phyloP scores from a whole-genome alignment of 2,113 vertebrate species.

The Cichladusa arquata region DNA sequence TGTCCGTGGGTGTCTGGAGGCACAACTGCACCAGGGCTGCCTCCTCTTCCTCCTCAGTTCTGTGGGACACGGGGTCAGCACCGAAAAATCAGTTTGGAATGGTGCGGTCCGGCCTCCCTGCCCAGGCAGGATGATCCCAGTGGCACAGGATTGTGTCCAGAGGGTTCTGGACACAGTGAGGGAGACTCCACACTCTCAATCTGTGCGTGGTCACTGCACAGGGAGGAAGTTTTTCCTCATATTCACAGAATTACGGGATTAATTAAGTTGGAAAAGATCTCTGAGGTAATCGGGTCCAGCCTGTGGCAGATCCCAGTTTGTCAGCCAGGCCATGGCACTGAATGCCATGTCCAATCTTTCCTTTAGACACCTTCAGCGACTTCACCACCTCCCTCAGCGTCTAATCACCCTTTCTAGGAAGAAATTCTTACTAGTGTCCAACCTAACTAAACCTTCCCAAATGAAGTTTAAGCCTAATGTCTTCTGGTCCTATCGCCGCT shows the following conservation, averaged over 20 bases:
- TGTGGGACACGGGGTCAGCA: not conserved
- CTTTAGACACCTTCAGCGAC: not conserved
- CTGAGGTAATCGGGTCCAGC: not conserved
- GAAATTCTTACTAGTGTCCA: not conserved
- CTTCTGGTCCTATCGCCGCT: fast-evolving
- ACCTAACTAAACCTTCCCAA: not conserved
- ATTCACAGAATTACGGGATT: not conserved
- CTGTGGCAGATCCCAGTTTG: not conserved
- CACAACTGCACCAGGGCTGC: constrained; percentile 68
- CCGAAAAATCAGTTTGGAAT: fast-evolving
- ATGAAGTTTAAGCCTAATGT: not conserved
- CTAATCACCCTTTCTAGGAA: fast-evolving
- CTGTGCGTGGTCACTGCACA: not conserved
- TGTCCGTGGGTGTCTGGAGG: constrained; percentile 49
- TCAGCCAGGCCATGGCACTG: not conserved
- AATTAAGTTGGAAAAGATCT: not conserved
- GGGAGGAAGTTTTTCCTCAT: not conserved
- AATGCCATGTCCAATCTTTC: not conserved
- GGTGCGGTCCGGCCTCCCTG: not conserved
- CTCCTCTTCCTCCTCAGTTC: constrained; percentile 66
- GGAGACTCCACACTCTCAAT: not conserved
- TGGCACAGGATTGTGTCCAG: not conserved
- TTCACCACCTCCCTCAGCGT: not conserved
- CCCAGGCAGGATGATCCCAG: not conserved
- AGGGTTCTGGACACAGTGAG: not conserved